phyloP scores from a whole-genome alignment of 2,113 vertebrate species.

The pig (Sus scrofa) region T2T-Sscrofa CM000814.6:117875001-117875500 shows the following conservation, averaged over 20 bases:
- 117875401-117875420: background rate
- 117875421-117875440: background rate
- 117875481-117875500: background rate
- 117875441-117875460: background rate
- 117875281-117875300: background rate
- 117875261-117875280: slow-evolving; percentile 10
- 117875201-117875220: no score
- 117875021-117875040: no score
- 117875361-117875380: background rate
- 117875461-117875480: background rate
- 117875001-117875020: no score
- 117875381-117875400: background rate
- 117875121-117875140: no score
- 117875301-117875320: background rate
- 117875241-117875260: slow-evolving; percentile 5
- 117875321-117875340: background rate
- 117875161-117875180: no score
- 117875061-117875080: no score
- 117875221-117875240: slow-evolving; percentile 2
- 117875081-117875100: no score
- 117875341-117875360: background rate
- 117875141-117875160: no score
- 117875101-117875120: no score
- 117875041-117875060: no score
- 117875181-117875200: no score